Evolutionary conservation across 2,797 vertebrate genomes (phyloP).

Genomic region (Clarias laeviceps): DNA sequence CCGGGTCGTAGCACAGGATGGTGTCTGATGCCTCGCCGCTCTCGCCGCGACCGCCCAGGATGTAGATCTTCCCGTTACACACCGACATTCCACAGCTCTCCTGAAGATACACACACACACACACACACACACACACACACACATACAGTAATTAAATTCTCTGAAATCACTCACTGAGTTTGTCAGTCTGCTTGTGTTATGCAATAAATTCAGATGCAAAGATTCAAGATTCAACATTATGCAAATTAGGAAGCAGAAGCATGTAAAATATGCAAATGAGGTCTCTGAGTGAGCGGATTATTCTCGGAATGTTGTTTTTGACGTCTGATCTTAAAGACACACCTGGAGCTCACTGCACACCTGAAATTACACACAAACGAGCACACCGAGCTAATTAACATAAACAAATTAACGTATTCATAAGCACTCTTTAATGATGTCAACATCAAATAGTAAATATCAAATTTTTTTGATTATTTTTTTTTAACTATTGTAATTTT

Average conservation of each 20-base stretch:
- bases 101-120: slow-evolving; percentile 67
- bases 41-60: slow-evolving; percentile 93
- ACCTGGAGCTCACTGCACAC: not conserved
- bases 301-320: not conserved
- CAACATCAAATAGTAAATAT: too few relatives aligned
- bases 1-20: slow-evolving; percentile 93
- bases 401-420: too few relatives aligned
- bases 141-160: not conserved
- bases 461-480: too few relatives aligned
- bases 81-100: slow-evolving; percentile 99
- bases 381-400: too few relatives aligned
- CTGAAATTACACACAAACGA: too few relatives aligned
- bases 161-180: not conserved
- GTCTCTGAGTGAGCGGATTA: not conserved
- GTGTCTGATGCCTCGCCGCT: slow-evolving; percentile 92
- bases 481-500: too few relatives aligned
- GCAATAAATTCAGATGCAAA: not conserved
- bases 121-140: not conserved
- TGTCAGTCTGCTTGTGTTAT: not conserved
- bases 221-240: not conserved
- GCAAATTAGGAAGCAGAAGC: not conserved
- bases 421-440: too few relatives aligned
- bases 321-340: not conserved
- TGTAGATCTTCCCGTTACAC: slow-evolving; percentile 97
- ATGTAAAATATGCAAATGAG: not conserved